A percentile compares a stretch with the other conserved stretches of the same genome.
Conservation (phyloP, 2,113 vertebrate species). For the Hepsetus odoe region DNA sequence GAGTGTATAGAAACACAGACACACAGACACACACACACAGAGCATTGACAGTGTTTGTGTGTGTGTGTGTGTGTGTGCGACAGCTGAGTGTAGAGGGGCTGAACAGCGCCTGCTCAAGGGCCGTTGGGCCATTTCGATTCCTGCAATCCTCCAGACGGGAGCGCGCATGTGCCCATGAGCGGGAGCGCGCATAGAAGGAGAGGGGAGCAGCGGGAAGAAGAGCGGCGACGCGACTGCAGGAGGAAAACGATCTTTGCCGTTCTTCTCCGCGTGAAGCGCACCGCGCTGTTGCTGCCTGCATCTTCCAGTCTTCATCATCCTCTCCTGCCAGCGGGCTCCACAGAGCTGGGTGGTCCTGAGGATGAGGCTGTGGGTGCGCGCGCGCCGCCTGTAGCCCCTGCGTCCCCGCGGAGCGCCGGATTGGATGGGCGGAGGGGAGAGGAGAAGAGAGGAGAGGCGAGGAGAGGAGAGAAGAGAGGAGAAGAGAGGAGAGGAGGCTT, state of each 20-base stretch:
- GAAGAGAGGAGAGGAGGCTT: constrained; percentile 36
- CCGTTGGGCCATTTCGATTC: constrained; percentile 28
- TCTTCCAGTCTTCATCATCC: neutral
- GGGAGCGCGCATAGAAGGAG: constrained; percentile 30
- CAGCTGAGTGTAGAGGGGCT: neutral
- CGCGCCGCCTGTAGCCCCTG: constrained; percentile 28
- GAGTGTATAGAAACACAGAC: no score
- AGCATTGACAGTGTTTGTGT: neutral
- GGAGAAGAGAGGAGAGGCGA: constrained; percentile 36
- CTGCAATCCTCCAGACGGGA: constrained; percentile 52
- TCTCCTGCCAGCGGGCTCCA: constrained; percentile 2
- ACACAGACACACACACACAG: neutral
- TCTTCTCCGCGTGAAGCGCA: neutral
- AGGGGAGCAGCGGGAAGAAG: neutral
- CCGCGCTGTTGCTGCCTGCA: neutral
- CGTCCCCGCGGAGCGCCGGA: constrained; percentile 21
- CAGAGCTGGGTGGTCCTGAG: neutral
- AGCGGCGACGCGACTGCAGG: neutral
- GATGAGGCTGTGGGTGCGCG: constrained; percentile 30
- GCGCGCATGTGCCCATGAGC: no score
- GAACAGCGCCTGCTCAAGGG: constrained; percentile 4
- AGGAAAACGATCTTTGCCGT: constrained; percentile 29
- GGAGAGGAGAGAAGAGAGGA: no score
- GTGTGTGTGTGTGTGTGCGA: neutral
- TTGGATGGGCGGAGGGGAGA: constrained; percentile 52